phyloP scores from a whole-genome alignment of 1,140 invertebrate genomes.

The Chymomyza costata region DNA sequence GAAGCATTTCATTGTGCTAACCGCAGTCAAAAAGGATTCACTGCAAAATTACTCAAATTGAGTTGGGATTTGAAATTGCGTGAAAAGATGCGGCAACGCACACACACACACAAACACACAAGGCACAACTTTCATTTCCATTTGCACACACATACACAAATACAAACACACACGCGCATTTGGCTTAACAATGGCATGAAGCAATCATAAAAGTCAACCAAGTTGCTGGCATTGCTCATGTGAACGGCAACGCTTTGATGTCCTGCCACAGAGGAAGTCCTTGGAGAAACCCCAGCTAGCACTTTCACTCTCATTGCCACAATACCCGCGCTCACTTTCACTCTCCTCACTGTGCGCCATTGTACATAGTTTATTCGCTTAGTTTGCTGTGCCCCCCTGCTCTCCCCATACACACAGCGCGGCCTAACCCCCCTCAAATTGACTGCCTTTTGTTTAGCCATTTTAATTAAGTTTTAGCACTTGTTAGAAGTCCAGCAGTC shows the following conservation, averaged over 20 bases:
- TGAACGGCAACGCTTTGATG: too few species aligned
- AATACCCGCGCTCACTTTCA: too few species aligned
- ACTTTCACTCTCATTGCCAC: slow-evolving; percentile 60
- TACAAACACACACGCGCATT: too few species aligned
- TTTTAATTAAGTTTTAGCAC: slow-evolving; percentile 72
- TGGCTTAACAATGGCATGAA: slow-evolving; percentile 27
- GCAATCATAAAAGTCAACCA: slow-evolving; percentile 70
- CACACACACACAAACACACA: slow-evolving; percentile 6
- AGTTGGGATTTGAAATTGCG: slow-evolving; percentile 72
- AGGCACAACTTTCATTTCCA: slow-evolving; percentile 42
- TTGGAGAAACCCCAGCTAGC: slow-evolving; percentile 19
- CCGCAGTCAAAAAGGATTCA: slow-evolving; percentile 64
- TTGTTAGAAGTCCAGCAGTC: too few species aligned
- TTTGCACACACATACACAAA: slow-evolving; percentile 5
- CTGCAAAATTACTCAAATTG: slow-evolving; percentile 71
- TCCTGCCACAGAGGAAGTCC: slow-evolving; percentile 20
- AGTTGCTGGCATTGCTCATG: slow-evolving; percentile 21
- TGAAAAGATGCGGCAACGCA: slow-evolving; percentile 48
- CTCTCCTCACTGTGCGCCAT: slow-evolving; percentile 61
- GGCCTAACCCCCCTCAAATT: slow-evolving; percentile 3
- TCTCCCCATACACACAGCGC: neutral
- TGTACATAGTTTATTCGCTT: slow-evolving; percentile 60
- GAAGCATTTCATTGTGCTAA: too few species aligned
- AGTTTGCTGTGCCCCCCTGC: slow-evolving; percentile 1
- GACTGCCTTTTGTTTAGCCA: slow-evolving; percentile 54